A percentile compares a stretch with the other conserved stretches of the same genome.
Evolutionary conservation across 2,113 vertebrate genomes (phyloP).

Genomic region (Montifringilla adamsi): DNA sequence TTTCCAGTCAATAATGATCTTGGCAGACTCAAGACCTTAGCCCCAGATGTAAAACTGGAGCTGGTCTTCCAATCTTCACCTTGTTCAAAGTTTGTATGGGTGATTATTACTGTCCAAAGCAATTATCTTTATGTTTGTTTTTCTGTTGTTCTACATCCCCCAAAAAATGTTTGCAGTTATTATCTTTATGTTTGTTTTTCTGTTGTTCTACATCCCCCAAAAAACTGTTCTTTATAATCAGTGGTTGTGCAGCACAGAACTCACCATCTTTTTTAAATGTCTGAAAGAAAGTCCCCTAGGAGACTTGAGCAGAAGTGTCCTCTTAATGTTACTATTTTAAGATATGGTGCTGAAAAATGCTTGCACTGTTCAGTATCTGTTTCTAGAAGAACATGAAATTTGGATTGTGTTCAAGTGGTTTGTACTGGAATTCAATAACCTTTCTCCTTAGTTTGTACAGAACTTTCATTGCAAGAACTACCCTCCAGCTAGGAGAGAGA

Average conservation of each 20-base stretch:
- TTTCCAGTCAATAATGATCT: neutral
- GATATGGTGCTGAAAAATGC: neutral
- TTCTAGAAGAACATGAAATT: conserved; percentile 5
- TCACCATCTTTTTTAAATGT: neutral
- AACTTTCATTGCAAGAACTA: neutral
- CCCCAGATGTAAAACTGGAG: neutral
- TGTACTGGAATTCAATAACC: neutral
- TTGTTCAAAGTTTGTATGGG: neutral
- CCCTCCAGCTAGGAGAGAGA: neutral
- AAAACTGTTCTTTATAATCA: neutral
- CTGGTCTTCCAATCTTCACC: neutral
- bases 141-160: neutral
- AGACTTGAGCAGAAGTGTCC: neutral
- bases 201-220: neutral
- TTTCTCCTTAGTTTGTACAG: neutral
- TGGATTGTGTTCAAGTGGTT: neutral
- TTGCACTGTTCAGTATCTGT: neutral
- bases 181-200: neutral
- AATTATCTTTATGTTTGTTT: neutral
- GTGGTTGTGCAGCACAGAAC: neutral
- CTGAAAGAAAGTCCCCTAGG: neutral
- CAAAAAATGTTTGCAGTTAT: neutral
- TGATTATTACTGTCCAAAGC: neutral
- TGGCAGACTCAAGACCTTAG: neutral
- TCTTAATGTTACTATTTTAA: conserved; percentile 11